Conservation (phyloP, 2,113 vertebrate genomes). For the Tympanuchus pallidicinctus region DNA sequence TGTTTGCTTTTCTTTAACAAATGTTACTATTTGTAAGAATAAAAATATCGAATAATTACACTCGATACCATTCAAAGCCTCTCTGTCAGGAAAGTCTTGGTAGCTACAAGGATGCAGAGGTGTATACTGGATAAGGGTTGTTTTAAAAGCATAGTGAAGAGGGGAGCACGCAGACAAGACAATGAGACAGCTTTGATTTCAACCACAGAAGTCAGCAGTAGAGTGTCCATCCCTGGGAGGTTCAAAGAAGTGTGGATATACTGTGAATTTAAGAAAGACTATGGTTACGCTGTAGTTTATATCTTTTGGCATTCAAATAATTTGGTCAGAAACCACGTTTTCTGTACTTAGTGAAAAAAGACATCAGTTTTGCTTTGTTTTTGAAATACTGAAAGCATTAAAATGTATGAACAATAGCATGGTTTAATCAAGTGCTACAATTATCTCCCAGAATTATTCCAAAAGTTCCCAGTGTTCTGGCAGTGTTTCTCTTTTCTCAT, state of each 20-base stretch:
- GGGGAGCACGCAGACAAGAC: not conserved
- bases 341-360: not conserved
- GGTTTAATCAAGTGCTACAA: constrained; percentile 60
- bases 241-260: not conserved
- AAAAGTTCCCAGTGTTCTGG: not conserved
- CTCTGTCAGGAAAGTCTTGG: not conserved
- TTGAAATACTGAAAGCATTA: constrained; percentile 51
- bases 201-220: constrained; percentile 7
- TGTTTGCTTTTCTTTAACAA: not conserved
- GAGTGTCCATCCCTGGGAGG: not conserved
- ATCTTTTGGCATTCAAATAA: constrained; percentile 1
- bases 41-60: not conserved
- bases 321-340: constrained; percentile 20
- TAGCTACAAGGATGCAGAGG: not conserved
- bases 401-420: constrained; percentile 12
- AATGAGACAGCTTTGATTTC: not conserved
- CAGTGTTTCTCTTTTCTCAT: not conserved
- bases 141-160: not conserved
- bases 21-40: not conserved
- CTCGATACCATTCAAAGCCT: not conserved
- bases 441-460: constrained; percentile 18
- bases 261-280: constrained; percentile 26
- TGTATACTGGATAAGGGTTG: not conserved
- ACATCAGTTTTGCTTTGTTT: not conserved
- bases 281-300: not conserved